Base-by-base conservation (phyloP, 1,140 invertebrate genomes). In the Marisa cornuarietis region DNA sequence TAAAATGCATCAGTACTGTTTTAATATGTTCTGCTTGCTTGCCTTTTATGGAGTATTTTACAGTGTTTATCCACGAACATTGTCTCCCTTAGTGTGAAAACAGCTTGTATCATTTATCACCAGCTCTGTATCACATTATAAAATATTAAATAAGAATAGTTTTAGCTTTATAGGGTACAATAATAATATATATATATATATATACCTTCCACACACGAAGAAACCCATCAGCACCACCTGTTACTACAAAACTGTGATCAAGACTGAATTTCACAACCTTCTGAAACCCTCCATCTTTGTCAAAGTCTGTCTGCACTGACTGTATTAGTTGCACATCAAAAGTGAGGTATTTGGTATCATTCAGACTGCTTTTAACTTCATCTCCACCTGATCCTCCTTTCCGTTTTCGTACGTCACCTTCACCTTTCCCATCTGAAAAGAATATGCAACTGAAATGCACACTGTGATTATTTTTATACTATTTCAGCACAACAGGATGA, bases 191-290 rank as follows among this genome's bases (percentile, higher is more conserved):
- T n/a, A n/a, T n/a, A n/a, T n/a, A n/a, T n/a, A n/a, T n/a, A n/a
- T n/a, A 69, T 82, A 92, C 90, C 87, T 94, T 93, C 97, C 97
- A 99, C 8, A 98, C 87, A 82, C 97, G 92, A 26, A 99, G 90
- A 86, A 94, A 92, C 16, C 96, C 96, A 92, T 99, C 97, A 6
- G 95, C 94, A 51, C 97, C 97, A 80, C 96, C 98, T 11, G 97
- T 99, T 1, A 94, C 95, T 93, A 99, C 94, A 0, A 96, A 85
- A 85, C 94, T 94, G 20, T 95, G 94, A 89, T 90, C 94, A 54
- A 93, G 92, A 78, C 94, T 95, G 84, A 98, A 94, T 78, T 95
- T 92, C 31, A 97, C 95, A 65, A 97, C 95, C 88, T 97, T 94
- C 89, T 98, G 96, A 81, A 97, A 91, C 22, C 96, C 94, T 81